These are phyloP conservation scores for Cremastobaeus sp. DNA, from an alignment of 2,888 invertebrate species.

Conservation along the genomic window DNA sequence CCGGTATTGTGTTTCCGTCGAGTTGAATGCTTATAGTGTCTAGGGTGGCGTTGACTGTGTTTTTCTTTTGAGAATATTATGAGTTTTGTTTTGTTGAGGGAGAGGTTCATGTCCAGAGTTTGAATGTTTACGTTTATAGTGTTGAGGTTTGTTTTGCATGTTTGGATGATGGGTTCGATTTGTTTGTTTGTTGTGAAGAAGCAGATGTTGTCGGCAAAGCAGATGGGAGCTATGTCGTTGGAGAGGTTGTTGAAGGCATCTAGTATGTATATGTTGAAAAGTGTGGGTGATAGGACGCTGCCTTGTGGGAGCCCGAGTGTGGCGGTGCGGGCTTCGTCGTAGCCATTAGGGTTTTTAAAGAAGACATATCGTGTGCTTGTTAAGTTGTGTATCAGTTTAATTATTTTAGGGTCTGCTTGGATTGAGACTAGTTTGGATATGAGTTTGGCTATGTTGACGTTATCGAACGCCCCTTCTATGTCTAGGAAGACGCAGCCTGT, in stretches of 20 bases:
- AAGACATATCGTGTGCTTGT: neutral
- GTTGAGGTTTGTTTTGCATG: neutral
- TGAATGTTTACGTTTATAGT: neutral
- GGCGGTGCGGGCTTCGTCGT: neutral
- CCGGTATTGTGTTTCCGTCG: too few relatives aligned
- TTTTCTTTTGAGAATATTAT: conserved; percentile 4
- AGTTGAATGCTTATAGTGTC: neutral
- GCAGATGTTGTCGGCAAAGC: conserved; percentile 19
- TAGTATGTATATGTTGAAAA: conserved; percentile 21
- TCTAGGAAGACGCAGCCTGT: conserved; percentile 11
- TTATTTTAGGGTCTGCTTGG: neutral
- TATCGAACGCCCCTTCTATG: conserved; percentile 9
- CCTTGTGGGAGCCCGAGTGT: conserved; percentile 16
- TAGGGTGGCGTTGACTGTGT: neutral
- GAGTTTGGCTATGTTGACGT: neutral
- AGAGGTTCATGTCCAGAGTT: neutral
- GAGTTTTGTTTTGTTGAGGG: neutral
- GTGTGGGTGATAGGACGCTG: conserved; percentile 13
- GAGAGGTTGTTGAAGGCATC: neutral
- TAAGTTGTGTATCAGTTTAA: neutral
- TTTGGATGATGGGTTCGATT: neutral
- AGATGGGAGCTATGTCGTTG: neutral
- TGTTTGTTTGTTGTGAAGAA: neutral
- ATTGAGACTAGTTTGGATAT: too few relatives aligned
- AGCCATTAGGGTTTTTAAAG: neutral